Conservation (phyloP, 2,113 vertebrate species). For the Anguilla rostrata region DNA sequence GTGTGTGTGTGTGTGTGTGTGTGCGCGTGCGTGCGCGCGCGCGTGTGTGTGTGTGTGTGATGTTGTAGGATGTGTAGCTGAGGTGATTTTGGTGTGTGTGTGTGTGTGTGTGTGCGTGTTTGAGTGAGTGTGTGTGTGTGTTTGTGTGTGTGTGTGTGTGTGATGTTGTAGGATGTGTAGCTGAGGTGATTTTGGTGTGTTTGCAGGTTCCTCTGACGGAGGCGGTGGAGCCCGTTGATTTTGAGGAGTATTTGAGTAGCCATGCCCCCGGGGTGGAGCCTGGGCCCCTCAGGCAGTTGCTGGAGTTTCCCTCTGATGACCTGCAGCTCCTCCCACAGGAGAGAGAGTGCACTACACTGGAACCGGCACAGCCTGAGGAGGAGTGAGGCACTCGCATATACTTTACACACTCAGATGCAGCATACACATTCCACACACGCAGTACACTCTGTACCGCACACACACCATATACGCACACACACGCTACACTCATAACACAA, state of each 20-base stretch:
- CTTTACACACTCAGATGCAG: conserved; percentile 14
- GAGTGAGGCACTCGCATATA: conserved; percentile 58
- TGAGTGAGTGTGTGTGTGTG: conserved; percentile 2
- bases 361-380: conserved; percentile 78
- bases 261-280: conserved; percentile 76
- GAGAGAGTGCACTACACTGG: conserved; percentile 82
- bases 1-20: too few species aligned
- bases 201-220: conserved; percentile 82
- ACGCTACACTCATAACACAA: not conserved
- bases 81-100: conserved; percentile 28
- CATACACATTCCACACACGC: not conserved
- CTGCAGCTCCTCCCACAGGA: conserved; percentile 78
- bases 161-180: not conserved
- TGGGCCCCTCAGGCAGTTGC: conserved; percentile 76
- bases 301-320: conserved; percentile 84
- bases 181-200: not conserved
- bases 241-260: conserved; percentile 81
- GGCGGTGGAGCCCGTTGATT: conserved; percentile 85
- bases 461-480: not conserved
- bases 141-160: conserved; percentile 4
- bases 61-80: too few species aligned
- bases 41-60: not conserved
- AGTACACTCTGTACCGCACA: not conserved
- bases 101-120: not conserved
- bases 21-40: too few species aligned